Percentiles rank a stretch among this genome's conserved stretches.
phyloP scores from a whole-genome alignment of 1,140 invertebrate species.

The Camponotus floridanus region DNA sequence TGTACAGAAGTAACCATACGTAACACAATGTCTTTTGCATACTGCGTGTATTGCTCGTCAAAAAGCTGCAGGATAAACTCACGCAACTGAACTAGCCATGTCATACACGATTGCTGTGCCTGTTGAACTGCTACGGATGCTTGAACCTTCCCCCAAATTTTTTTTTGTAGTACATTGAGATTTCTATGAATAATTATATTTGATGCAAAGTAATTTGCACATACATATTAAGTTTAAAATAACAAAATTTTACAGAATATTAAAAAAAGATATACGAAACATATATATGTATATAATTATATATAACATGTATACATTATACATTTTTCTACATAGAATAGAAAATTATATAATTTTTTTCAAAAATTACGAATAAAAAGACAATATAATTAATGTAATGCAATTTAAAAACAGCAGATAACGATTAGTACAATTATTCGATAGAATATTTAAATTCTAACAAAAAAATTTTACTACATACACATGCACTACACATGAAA shows the following conservation, averaged over 20 bases:
- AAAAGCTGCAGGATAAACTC: slow-evolving; percentile 79
- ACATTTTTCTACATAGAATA: neutral
- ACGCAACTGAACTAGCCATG: slow-evolving; percentile 78
- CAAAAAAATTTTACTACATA: no score
- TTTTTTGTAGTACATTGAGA: slow-evolving; percentile 50
- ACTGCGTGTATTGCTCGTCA: slow-evolving; percentile 79
- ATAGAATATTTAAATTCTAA: neutral
- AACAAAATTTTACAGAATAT: slow-evolving; percentile 39
- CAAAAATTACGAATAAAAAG: neutral
- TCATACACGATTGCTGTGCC: slow-evolving; percentile 80
- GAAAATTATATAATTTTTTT: neutral
- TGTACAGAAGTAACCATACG: slow-evolving; percentile 78
- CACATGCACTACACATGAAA: neutral
- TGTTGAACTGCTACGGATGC: slow-evolving; percentile 80
- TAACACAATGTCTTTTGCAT: slow-evolving; percentile 79
- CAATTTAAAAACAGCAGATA: neutral
- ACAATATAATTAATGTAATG: neutral
- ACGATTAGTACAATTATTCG: neutral
- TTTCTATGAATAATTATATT: slow-evolving; percentile 36
- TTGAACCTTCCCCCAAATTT: slow-evolving; percentile 80
- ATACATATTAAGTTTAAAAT: neutral
- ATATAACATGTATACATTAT: neutral
- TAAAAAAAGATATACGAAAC: neutral
- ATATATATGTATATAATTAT: slow-evolving; percentile 22
- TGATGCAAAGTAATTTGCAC: slow-evolving; percentile 15